Evolutionary conservation across 2,888 invertebrate genomes (phyloP).

Genomic region (Tortricodes alternella): DNA sequence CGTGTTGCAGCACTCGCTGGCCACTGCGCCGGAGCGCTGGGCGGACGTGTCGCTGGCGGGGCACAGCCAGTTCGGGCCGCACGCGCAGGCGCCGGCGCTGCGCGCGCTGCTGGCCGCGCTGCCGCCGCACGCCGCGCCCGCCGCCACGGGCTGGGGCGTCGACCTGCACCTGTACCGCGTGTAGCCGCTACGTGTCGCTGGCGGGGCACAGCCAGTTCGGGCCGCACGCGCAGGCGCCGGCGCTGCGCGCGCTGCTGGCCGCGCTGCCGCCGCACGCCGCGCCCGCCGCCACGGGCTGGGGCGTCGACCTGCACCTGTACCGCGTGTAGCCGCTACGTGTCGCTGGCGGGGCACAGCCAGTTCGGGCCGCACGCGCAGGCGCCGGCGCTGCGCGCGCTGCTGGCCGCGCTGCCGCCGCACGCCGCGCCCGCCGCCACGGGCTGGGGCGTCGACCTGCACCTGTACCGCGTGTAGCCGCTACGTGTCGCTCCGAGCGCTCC

Average conservation of each 20-base stretch:
- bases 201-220: conserved; percentile 83
- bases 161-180: conserved; percentile 84
- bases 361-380: conserved; percentile 81
- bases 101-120: conserved; percentile 80
- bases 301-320: conserved; percentile 55
- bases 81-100: conserved; percentile 76
- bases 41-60: conserved; percentile 84
- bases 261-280: conserved; percentile 82
- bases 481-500: conserved; percentile 67
- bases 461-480: conserved; percentile 67
- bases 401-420: conserved; percentile 80
- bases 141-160: conserved; percentile 87
- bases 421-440: conserved; percentile 85
- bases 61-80: conserved; percentile 81
- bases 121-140: conserved; percentile 82
- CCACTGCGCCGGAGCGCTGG: conserved; percentile 31
- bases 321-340: conserved; percentile 71
- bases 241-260: conserved; percentile 77
- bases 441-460: conserved; percentile 87
- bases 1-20: conserved; percentile 31
- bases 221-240: conserved; percentile 75
- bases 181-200: conserved; percentile 74
- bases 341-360: conserved; percentile 82
- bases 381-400: conserved; percentile 73
- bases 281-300: conserved; percentile 87